A percentile compares a stretch with the other conserved stretches of the same genome.
Conservation (phyloP, 1,140 invertebrate species). For the Dendrolimus kikuchii region DNA sequence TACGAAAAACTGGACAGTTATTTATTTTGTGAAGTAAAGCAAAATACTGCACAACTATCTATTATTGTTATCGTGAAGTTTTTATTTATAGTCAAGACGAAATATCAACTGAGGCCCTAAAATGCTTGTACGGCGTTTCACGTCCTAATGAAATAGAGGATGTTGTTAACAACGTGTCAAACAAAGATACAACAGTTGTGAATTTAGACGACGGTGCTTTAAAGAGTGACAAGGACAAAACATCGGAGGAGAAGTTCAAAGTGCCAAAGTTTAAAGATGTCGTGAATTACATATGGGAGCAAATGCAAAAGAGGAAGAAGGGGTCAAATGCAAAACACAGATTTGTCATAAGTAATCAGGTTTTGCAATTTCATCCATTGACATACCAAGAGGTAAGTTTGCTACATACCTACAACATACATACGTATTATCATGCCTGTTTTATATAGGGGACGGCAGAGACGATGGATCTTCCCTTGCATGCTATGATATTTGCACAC, state of each 20-base stretch:
- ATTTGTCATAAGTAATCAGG: conserved; percentile 76
- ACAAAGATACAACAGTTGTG: conserved; percentile 43
- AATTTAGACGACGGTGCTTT: conserved; percentile 40
- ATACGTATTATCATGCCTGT: too few species aligned
- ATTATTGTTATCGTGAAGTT: background rate
- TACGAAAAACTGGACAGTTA: too few species aligned
- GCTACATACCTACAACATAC: background rate
- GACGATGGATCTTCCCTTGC: too few species aligned
- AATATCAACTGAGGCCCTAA: conserved; percentile 80
- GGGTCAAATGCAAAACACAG: conserved; percentile 72
- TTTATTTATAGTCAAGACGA: conserved; percentile 79
- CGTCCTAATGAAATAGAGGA: conserved; percentile 72
- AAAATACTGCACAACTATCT: too few species aligned
- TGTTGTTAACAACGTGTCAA: conserved; percentile 58
- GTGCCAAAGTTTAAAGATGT: conserved; percentile 77
- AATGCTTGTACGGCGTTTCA: conserved; percentile 77
- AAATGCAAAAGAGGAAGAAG: conserved; percentile 75
- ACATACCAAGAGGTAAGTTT: conserved; percentile 76
- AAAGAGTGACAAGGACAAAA: conserved; percentile 38
- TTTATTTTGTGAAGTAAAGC: too few species aligned
- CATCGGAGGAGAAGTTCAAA: conserved; percentile 31
- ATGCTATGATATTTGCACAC: background rate
- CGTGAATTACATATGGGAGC: conserved; percentile 76
- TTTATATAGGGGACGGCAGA: too few species aligned
- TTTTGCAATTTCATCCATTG: conserved; percentile 77